Evolutionary conservation across 2,113 vertebrate species (phyloP).

Genomic region (Stegostoma tigrinum): DNA sequence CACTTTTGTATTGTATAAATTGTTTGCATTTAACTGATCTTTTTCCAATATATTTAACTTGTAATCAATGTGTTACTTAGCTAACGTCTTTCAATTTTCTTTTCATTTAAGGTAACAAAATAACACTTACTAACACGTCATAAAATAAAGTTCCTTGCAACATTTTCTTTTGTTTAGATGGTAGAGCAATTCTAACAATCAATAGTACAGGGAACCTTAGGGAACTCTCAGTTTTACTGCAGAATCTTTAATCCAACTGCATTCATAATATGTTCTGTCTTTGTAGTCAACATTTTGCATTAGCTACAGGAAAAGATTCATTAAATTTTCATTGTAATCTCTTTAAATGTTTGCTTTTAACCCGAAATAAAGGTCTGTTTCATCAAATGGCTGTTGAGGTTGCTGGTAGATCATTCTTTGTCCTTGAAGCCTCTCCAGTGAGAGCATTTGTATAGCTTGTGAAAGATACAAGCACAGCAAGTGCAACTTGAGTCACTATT

Average conservation of each 20-base stretch:
- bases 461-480: conserved; percentile 53
- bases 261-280: background rate
- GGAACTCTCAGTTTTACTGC: background rate
- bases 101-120: background rate
- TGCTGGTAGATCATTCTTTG: conserved; percentile 40
- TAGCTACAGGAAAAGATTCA: background rate
- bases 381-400: background rate
- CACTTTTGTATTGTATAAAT: background rate
- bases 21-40: background rate
- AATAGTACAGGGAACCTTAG: background rate
- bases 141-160: background rate
- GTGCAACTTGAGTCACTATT: conserved; percentile 53
- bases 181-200: background rate
- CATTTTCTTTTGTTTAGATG: background rate
- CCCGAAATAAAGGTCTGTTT: background rate
- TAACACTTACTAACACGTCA: background rate
- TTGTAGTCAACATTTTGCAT: background rate
- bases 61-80: background rate
- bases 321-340: background rate
- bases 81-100: background rate
- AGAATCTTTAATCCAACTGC: background rate
- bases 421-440: conserved; percentile 40
- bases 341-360: background rate
- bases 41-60: background rate
- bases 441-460: conserved; percentile 48